Base-by-base conservation (phyloP, 2,113 vertebrate genomes). In the Choloepus hoffmanni region DNA sequence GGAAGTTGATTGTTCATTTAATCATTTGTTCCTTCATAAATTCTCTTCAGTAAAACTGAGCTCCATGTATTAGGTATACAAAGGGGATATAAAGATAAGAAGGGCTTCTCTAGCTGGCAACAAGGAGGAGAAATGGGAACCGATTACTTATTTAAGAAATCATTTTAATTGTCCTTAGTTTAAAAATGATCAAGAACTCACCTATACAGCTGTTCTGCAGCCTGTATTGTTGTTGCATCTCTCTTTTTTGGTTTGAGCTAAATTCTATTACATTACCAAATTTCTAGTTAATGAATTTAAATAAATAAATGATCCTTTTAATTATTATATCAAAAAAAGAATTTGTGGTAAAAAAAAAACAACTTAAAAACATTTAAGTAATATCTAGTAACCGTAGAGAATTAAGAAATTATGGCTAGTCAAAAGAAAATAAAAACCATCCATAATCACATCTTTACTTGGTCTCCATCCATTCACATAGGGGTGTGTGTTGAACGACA, bases 231-330 rank as follows among this genome's bases (percentile, higher is more conserved):
- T 23, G 72, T 84, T 94, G 19, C 33, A 40, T 40, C 33, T 74
- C 40, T 89, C 33, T 91, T 48, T 73, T 50, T 78, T 65, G 85
- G 83, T 90, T 81, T 94, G 50, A 88, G 72, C 36, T 92, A 63
- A 77, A 36, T 94, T 88, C 70, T 72, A 21, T 19, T 55, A 48
- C 14, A 70, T 43, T 94, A 77, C n/a, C 60, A 77, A 63, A 77
- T 78, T 88, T 7, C 55, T 60, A 28, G 19, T 67, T 67, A 87
- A 45, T 74, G 19, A 76, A 84, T 62, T 86, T 83, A 83, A 68
- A 2, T 88, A 62, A 77, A 89, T 63, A 89, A 92, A 86, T 87
- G 48, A 76, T 65, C 55, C 33, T 92, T 92, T 82, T 58, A 88
- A 62, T 95, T 88, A 40, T 2, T 19, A 8, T 85, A 70, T 83